Evolutionary conservation across 2,113 vertebrate genomes (phyloP).

Genomic region (Bubo bubo): DNA sequence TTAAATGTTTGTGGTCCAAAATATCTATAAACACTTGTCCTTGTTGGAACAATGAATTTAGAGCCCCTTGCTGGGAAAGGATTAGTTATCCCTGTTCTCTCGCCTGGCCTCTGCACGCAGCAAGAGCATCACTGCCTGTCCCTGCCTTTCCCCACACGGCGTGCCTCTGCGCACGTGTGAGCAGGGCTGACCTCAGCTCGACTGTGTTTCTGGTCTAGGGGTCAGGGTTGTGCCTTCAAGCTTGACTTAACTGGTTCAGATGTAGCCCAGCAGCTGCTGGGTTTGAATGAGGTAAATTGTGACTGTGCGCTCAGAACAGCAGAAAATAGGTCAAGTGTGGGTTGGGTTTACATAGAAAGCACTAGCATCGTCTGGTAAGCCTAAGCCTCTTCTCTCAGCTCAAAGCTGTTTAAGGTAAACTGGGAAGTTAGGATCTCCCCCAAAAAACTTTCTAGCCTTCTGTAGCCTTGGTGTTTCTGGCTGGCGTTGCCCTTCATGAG

Average conservation of each 20-base stretch:
- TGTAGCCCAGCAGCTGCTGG: conserved; percentile 38
- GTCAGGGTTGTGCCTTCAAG: conserved; percentile 48
- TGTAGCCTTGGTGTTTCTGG: no score
- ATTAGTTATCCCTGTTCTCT: neutral
- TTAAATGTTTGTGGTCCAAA: neutral
- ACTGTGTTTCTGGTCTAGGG: conserved; percentile 26
- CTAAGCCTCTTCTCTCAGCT: conserved; percentile 34
- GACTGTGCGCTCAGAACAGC: conserved; percentile 15
- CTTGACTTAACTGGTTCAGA: conserved; percentile 46
- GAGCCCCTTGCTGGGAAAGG: neutral
- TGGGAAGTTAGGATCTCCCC: conserved; percentile 13
- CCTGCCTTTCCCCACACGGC: neutral
- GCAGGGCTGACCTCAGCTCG: neutral
- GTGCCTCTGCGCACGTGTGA: neutral
- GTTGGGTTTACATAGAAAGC: conserved; percentile 63
- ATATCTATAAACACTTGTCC: neutral
- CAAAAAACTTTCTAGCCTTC: neutral
- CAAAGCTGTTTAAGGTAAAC: conserved; percentile 62
- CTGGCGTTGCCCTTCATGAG: accelerated
- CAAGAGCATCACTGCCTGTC: neutral
- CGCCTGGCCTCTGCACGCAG: neutral
- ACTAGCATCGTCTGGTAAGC: conserved; percentile 1
- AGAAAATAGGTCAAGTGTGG: conserved; percentile 71
- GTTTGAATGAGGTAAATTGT: conserved; percentile 60
- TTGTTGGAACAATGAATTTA: accelerated